These are phyloP conservation scores for Anoura caudifer DNA, from an alignment of 2,113 vertebrate species.

Conservation along the genomic window DNA sequence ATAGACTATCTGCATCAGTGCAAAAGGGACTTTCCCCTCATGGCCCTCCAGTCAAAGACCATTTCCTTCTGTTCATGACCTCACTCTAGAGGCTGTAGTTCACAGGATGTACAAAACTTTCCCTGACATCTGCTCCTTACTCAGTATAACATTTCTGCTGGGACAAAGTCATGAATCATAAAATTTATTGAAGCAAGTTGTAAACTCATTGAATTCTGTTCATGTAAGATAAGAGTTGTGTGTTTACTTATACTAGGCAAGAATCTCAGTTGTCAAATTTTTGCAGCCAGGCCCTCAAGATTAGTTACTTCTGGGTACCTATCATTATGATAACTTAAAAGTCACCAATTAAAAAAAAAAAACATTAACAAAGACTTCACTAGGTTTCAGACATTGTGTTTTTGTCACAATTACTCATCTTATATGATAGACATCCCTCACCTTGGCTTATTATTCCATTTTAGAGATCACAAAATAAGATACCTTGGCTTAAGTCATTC, in stretches of 20 bases:
- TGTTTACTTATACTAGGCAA: background rate
- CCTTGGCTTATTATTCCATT: background rate
- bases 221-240: background rate
- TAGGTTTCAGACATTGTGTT: background rate
- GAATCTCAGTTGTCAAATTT: background rate
- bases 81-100: background rate
- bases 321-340: background rate
- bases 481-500: background rate
- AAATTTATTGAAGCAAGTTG: background rate
- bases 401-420: background rate
- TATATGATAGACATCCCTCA: background rate
- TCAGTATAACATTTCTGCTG: background rate
- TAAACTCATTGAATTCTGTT: background rate
- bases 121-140: constrained; percentile 2
- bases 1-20: background rate
- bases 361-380: background rate
- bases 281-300: background rate
- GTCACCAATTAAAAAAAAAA: background rate
- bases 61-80: background rate
- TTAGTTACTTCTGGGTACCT: background rate
- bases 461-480: constrained; percentile 5
- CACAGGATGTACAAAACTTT: background rate
- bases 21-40: background rate
- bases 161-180: background rate
- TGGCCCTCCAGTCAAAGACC: background rate